phyloP scores from a whole-genome alignment of 1,140 invertebrate species.

The Aleiodes sp. region DNA sequence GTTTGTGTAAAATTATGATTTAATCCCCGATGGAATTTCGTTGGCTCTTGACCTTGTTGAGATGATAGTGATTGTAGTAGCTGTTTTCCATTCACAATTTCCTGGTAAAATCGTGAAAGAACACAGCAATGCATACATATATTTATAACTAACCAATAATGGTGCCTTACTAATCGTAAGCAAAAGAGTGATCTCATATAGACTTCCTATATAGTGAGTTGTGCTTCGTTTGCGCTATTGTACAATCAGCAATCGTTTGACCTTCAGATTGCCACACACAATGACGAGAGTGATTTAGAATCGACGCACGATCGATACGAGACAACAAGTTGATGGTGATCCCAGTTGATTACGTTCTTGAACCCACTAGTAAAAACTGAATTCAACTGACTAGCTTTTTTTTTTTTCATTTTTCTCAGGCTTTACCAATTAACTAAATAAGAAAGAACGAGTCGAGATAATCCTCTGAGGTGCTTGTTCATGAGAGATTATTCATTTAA shows the following conservation, averaged over 20 bases:
- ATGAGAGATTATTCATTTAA: no score
- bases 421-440: no score
- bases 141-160: no score
- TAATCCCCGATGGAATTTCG: neutral
- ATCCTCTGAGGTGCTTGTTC: no score
- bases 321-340: neutral
- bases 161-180: neutral
- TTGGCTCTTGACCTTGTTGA: neutral
- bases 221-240: neutral
- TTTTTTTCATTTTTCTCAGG: no score
- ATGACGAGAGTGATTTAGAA: conserved; percentile 13
- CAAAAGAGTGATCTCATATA: conserved; percentile 1
- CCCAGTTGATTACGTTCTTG: neutral
- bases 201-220: neutral
- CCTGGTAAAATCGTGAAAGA: neutral
- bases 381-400: neutral
- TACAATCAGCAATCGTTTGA: neutral
- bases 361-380: neutral
- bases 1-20: neutral
- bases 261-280: conserved; percentile 2
- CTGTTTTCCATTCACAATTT: neutral
- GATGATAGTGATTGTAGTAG: neutral
- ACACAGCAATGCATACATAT: no score
- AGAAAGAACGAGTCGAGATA: no score
- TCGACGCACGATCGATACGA: neutral